Evolutionary conservation across 2,888 invertebrate species (phyloP).

Genomic region (Allacma fusca): DNA sequence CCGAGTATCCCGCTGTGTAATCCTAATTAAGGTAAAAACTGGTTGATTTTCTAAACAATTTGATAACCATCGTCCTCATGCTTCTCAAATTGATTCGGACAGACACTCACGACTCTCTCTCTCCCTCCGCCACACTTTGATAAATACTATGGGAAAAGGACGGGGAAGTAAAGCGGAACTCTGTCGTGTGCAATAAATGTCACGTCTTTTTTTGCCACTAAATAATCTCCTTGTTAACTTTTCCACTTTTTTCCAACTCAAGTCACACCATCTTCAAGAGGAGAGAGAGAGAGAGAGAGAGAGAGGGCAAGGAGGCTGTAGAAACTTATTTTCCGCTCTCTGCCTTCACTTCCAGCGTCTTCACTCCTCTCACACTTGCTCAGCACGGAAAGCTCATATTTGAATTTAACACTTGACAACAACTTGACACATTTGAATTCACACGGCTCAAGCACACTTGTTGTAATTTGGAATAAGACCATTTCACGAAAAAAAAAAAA

Average conservation of each 20-base stretch:
- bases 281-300: not conserved
- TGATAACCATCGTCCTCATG: conserved; percentile 9
- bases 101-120: conserved; percentile 12
- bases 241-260: not conserved
- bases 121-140: not conserved
- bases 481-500: too few relatives aligned
- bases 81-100: conserved; percentile 8
- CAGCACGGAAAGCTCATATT: too few relatives aligned
- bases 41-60: not conserved
- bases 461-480: too few relatives aligned
- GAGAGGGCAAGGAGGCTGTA: not conserved
- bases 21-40: conserved; percentile 7
- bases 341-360: too few relatives aligned
- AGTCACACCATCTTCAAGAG: too few relatives aligned
- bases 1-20: not conserved
- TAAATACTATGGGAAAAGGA: not conserved
- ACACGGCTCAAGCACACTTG: too few relatives aligned
- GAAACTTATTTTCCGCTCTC: not conserved
- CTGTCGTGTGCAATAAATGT: conserved; percentile 9
- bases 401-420: too few relatives aligned
- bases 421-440: too few relatives aligned
- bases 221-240: conserved; percentile 4
- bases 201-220: conserved; percentile 12
- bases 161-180: not conserved
- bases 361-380: too few relatives aligned